phyloP scores from a whole-genome alignment of 2,888 invertebrate genomes.

The Caenorhabditis becei region DNA sequence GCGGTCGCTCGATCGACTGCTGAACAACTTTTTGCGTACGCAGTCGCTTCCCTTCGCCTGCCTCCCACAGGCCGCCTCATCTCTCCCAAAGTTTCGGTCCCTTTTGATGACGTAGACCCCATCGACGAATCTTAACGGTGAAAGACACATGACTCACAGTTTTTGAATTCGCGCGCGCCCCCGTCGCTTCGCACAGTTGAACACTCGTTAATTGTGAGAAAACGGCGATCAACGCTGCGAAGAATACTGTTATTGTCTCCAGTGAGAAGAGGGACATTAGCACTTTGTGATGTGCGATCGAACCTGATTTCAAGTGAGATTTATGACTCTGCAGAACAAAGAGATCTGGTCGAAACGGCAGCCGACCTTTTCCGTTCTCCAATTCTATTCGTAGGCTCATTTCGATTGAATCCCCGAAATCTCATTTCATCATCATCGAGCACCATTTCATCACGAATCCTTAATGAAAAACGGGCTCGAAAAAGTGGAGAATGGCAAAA shows the following conservation, averaged over 20 bases:
- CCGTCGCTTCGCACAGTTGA: neutral
- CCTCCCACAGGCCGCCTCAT: neutral
- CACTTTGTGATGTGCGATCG: neutral
- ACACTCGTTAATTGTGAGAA: conserved; percentile 20
- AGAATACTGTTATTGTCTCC: conserved; percentile 11
- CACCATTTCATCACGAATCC: neutral
- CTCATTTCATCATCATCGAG: neutral
- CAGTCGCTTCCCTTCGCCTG: neutral
- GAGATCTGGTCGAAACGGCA: neutral
- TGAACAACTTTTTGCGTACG: conserved; percentile 22
- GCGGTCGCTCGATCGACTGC: conserved; percentile 11
- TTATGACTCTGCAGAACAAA: neutral
- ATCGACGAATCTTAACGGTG: neutral
- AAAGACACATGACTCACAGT: neutral
- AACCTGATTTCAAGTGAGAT: neutral
- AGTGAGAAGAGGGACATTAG: neutral
- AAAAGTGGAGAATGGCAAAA: neutral
- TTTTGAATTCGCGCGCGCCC: conserved; percentile 12
- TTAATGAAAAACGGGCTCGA: conserved; percentile 5
- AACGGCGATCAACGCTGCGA: neutral
- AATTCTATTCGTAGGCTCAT: neutral
- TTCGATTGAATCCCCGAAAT: neutral
- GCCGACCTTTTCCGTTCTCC: neutral
- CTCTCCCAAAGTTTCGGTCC: neutral
- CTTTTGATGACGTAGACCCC: conserved; percentile 3